Evolutionary conservation across 2,113 vertebrate species (phyloP), one percentile per base, ranked within the genome.

Genomic region (Gadus macrocephalus): DNA sequence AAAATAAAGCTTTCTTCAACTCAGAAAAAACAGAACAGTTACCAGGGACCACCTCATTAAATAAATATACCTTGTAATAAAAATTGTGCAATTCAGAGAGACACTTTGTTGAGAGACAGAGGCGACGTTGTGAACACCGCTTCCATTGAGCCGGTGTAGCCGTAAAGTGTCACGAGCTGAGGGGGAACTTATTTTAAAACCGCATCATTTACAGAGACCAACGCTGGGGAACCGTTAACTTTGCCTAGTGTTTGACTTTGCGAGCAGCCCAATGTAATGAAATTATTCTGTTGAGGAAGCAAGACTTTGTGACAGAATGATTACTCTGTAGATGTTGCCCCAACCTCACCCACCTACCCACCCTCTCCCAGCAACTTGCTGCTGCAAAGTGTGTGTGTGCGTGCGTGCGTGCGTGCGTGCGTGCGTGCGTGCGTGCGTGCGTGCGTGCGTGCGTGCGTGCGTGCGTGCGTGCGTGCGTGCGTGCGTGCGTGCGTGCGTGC

Each of bases 191-290:
- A 82, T 84, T 81, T 87, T 85, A 88, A 81, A 87, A 78, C 75
- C 77, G 42, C 55, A 73, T 84, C 71, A 84, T 89, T 90, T 87
- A 82, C 80, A 83, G 81, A 77, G 74, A 73, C 28, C 28, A 79
- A 79, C 89, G 73, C 70, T 4, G 19, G 85, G 87, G 87, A 89
- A 81, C 85, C 74, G 83, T 89, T 90, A 88, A 85, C 73, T 85
- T 72, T 35, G 87, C 87, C 82, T 87, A 64, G 79, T 86, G 63
- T 89, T 87, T 87, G 86, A 86, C 86, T 90, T 86, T 84, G 86
- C 62, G 70, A 12, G 42, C 42, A 49, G 42, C 42, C 8, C 42
- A 49, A 9, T 9, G 42, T 49, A 49, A 49, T 49, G 42, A 49
- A 49, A 49, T 49, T 49, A 49, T 49, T 49, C 42, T 49, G 42